Evolutionary conservation across 1,140 invertebrate species (phyloP), one percentile per base, ranked within the genome.

Genomic region (Bacillus rossius): DNA sequence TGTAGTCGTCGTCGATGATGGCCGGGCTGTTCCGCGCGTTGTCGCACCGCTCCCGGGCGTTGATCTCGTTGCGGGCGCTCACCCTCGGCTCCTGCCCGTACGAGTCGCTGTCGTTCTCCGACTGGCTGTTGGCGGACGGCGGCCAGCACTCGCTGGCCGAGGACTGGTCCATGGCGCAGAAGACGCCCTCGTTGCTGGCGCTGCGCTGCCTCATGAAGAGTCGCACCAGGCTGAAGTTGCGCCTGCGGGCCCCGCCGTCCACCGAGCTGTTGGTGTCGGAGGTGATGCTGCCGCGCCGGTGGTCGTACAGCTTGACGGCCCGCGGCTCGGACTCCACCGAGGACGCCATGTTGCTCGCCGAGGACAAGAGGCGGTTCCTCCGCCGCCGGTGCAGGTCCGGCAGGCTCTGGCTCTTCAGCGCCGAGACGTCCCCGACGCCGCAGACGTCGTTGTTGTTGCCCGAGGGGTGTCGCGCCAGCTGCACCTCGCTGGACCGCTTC

Each of bases 161-260:
- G 8, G 68, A 69, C 40, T 62, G 63, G 56, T 65, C 62, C 60
- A 64, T 65, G 26, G 55, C 60, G 26, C 40, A 61, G 13, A 56
- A 62, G 43, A 67, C 50, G 13, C 84, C 83, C 73, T 88, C 85
- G 49, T 84, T 83, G 64, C 86, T 88, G 71, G 83, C 83, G 69
- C 88, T 91, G 70, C 91, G 91, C 68, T 93, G 90, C 72, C 92
- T 91, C 80, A 94, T 92, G 68, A 92, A 94, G 38, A 92, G 73
- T 72, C 89, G 89, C n/a, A 94, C 86, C 63, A 94, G 78, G 73
- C 86, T 93, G 67, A 93, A 85, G 65, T 86, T 65, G 50, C 71
- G 75, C 51, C 73, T 78, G 29, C 74, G 72, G 0, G 73, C 73
- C 57, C 72, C 77, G 43, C 79, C 55, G 23, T 73, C 76, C 26